Base-by-base conservation (phyloP, 2,113 vertebrate genomes). In the Hyla sarda region DNA sequence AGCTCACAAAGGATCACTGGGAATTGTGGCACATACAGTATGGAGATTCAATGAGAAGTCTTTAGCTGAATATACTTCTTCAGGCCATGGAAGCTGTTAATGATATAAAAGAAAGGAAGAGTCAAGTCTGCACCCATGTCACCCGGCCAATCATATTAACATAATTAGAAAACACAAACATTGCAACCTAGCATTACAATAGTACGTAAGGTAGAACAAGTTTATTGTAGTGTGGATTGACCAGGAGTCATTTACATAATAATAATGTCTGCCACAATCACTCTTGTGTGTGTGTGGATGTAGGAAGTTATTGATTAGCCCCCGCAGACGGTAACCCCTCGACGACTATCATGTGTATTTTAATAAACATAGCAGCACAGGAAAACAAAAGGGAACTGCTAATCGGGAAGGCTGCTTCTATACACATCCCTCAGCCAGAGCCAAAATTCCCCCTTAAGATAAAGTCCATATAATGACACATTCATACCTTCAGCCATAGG, bases 81-180 rank as follows among this genome's bases (percentile, higher is more conserved):
- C 1, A 54, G 47, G 47, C 14, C 19, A 23, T 62, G 56, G 23
- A 41, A 62, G 34, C 37, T 25, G 78, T 25, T 45, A 45, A 62
- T 28, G 41, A 34, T 19, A 25, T n/a, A 62, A 37, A 79, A 32
- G 74, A 30, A 58, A 65, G 77, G 56, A 62, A 37, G 52, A 28
- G 52, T 25, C 21, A 41, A 28, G 54, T 45, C 23, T 45, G 37
- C 56, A 21, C 12, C n/a, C 56, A 81, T 14, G 56, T 25, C 58
- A 45, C 78, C 58, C 54, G 7, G 54, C 32, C 54, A 41, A 14
- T 12, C 19, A 37, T 45, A 62, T 81, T 81, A 81, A 25, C 78
- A 19, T 81, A 81, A 81, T 62, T 62, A 81, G 78, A 25, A 80
- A 62, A 81, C 48, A 54, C 52, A 62, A 81, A 81, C 56, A 19